Evolutionary conservation across 2,113 vertebrate genomes (phyloP).

Genomic region (Pantherophis guttatus): DNA sequence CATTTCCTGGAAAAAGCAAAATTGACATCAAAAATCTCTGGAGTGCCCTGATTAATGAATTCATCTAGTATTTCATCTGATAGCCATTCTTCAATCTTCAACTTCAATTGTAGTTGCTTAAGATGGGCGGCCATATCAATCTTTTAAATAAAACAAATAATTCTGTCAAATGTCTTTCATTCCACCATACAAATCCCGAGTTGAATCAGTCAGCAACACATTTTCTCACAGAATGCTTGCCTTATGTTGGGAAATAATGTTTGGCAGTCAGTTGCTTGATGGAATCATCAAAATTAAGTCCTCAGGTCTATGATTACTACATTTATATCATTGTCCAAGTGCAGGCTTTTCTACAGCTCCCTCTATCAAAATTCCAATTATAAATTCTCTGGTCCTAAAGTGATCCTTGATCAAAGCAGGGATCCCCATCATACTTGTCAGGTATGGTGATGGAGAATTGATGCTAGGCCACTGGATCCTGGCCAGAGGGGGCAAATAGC

Average conservation of each 20-base stretch:
- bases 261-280: neutral
- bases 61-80: neutral
- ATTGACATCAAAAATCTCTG: neutral
- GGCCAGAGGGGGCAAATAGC: neutral
- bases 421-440: neutral
- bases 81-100: neutral
- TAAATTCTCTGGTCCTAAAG: neutral
- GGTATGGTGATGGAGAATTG: neutral
- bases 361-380: neutral
- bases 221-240: neutral
- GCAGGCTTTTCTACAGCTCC: neutral
- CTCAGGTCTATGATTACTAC: neutral
- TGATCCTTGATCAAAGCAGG: neutral
- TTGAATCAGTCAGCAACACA: neutral
- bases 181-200: neutral
- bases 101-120: neutral
- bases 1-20: neutral
- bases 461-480: neutral
- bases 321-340: neutral
- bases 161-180: neutral
- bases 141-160: neutral
- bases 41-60: neutral
- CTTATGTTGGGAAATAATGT: neutral
- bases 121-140: neutral
- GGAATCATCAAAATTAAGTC: neutral